A percentile compares a stretch with the other conserved stretches of the same genome.
Conservation (phyloP, 2,888 invertebrate species). For the Dasysyrphus albostriatus region DNA sequence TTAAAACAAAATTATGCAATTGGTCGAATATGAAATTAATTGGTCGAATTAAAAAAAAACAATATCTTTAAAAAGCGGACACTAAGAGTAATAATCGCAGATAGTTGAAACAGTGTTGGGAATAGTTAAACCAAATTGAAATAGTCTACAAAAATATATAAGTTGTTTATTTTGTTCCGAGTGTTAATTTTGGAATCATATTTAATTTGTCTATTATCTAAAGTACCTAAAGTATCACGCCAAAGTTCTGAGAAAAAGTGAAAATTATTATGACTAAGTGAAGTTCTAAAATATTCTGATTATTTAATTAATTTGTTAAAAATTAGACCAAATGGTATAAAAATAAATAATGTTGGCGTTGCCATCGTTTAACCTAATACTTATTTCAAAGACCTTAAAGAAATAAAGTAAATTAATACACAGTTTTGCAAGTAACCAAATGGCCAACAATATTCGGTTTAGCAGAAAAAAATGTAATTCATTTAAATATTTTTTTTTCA, state of each 20-base stretch:
- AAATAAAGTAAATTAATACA: no score
- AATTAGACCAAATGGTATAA: no score
- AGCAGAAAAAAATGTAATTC: not conserved
- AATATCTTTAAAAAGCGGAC: not conserved
- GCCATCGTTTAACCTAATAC: no score
- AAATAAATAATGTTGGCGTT: no score
- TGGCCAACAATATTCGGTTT: no score
- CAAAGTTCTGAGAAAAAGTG: not conserved
- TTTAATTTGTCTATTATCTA: no score
- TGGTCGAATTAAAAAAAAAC: not conserved
- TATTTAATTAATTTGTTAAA: no score
- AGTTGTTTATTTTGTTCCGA: not conserved
- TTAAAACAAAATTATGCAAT: not conserved
- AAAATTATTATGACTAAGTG: not conserved
- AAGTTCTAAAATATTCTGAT: no score
- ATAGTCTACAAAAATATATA: not conserved
- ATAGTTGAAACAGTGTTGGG: not conserved
- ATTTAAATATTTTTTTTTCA: no score
- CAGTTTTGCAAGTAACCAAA: no score
- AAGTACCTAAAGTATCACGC: not conserved
- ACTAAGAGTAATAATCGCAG: not conserved
- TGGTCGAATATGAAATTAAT: not conserved
- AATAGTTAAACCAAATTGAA: not conserved
- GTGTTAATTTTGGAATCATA: not conserved
- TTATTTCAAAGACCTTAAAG: no score